Percentiles rank a stretch among this genome's conserved stretches.
Conservation (phyloP, 2,797 vertebrate species). For the Sebastes baramenuke region DNA sequence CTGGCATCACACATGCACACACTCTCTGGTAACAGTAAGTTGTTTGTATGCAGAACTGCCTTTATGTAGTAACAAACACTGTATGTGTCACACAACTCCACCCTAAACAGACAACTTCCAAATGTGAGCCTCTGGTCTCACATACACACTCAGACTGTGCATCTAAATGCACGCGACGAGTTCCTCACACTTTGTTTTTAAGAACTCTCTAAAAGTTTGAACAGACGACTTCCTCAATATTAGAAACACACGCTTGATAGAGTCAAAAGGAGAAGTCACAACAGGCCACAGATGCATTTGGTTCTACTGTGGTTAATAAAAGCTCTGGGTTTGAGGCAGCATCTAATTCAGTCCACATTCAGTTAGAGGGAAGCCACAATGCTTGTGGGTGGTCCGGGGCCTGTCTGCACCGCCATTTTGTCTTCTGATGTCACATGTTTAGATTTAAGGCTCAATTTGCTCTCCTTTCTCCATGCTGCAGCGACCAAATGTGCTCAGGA, state of each 20-base stretch:
- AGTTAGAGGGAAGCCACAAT: slow-evolving; percentile 59
- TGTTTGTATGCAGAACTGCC: slow-evolving; percentile 10
- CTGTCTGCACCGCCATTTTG: slow-evolving; percentile 65
- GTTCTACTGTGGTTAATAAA: slow-evolving; percentile 59
- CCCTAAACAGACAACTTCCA: slow-evolving; percentile 31
- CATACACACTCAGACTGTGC: background rate
- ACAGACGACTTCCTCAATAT: slow-evolving; percentile 62
- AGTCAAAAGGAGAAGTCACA: slow-evolving; percentile 70
- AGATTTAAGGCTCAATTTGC: slow-evolving; percentile 74
- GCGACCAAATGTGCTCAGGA: slow-evolving; percentile 42
- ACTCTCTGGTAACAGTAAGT: slow-evolving; percentile 6
- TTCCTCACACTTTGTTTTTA: slow-evolving; percentile 10
- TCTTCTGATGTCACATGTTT: slow-evolving; percentile 77
- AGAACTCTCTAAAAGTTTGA: slow-evolving; percentile 19
- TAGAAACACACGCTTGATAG: slow-evolving; percentile 55
- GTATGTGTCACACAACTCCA: slow-evolving; percentile 32
- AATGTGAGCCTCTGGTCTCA: background rate
- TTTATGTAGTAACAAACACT: slow-evolving; percentile 1
- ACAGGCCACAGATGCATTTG: slow-evolving; percentile 54
- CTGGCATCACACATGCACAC: background rate
- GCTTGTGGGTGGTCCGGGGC: slow-evolving; percentile 63
- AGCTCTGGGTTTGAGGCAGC: slow-evolving; percentile 45
- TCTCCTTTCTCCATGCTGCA: slow-evolving; percentile 41
- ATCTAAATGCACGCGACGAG: background rate
- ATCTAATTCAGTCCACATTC: slow-evolving; percentile 71